Percentiles rank a stretch among this genome's conserved stretches.
Evolutionary conservation across 2,113 vertebrate species (phyloP).

Genomic region (Hippocampus mohnikei): DNA sequence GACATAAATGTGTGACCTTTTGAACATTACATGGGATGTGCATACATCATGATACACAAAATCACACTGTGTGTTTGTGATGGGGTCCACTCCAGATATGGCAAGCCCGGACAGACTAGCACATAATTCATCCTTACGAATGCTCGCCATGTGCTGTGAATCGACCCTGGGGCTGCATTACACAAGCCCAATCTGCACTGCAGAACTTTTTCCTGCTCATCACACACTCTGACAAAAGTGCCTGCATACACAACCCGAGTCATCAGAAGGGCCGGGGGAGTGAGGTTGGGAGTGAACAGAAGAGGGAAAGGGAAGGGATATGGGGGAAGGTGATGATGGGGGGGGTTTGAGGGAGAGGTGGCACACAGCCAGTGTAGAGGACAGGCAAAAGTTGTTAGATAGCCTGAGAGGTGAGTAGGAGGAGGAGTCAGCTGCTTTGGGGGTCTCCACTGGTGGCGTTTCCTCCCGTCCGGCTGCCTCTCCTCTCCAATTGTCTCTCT

Average conservation of each 20-base stretch:
- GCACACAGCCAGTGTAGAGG: slow-evolving; percentile 48
- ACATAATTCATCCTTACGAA: slow-evolving; percentile 38
- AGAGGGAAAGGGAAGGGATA: slow-evolving; percentile 5
- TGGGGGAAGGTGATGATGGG: slow-evolving; percentile 17
- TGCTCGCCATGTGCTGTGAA: slow-evolving; percentile 13
- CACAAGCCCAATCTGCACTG: slow-evolving; percentile 67
- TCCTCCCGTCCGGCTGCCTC: slow-evolving; percentile 19
- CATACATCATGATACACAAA: neutral
- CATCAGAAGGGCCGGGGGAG: slow-evolving; percentile 28
- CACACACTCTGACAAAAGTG: slow-evolving; percentile 62
- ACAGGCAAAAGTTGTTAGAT: slow-evolving; percentile 65
- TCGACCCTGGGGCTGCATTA: slow-evolving; percentile 24
- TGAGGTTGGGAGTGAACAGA: neutral
- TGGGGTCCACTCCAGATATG: neutral
- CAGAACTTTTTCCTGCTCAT: slow-evolving; percentile 70
- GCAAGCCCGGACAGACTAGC: neutral
- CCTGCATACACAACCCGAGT: slow-evolving; percentile 60
- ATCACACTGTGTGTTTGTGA: neutral
- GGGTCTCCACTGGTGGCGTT: slow-evolving; percentile 21
- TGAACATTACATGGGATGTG: slow-evolving; percentile 7
- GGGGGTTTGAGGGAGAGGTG: slow-evolving; percentile 30
- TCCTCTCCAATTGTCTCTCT: slow-evolving; percentile 39
- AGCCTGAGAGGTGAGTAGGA: slow-evolving; percentile 41
- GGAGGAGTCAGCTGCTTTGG: slow-evolving; percentile 29
- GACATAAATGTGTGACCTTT: slow-evolving; percentile 36